Evolutionary conservation across 2,888 invertebrate species (phyloP).

Genomic region (Rhabditoides inermis): DNA sequence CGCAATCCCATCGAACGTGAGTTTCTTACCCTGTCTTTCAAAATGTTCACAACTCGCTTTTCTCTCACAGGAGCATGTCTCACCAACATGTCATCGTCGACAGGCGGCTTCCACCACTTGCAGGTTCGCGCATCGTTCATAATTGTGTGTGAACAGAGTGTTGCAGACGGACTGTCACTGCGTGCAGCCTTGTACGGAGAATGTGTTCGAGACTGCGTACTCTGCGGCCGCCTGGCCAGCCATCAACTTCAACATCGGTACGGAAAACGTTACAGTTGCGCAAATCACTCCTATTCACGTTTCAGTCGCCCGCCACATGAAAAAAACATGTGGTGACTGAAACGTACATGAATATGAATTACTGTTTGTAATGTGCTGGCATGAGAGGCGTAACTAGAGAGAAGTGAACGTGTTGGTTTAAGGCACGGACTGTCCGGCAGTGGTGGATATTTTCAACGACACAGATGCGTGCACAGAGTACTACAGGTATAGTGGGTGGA

Average conservation of each 20-base stretch:
- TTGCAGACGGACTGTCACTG: too few relatives aligned
- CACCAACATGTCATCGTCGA: conserved; percentile 34
- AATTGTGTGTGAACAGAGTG: too few relatives aligned
- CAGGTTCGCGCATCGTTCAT: too few relatives aligned
- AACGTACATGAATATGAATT: too few relatives aligned
- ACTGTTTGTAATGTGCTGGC: too few relatives aligned
- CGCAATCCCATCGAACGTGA: conserved; percentile 30
- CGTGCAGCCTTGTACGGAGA: conserved; percentile 43
- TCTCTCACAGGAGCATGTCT: conserved; percentile 32
- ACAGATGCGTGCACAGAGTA: conserved; percentile 47
- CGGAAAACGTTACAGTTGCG: too few relatives aligned
- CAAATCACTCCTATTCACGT: too few relatives aligned
- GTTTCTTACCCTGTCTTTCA: conserved; percentile 1
- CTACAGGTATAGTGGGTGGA: too few relatives aligned
- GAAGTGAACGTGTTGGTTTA: too few relatives aligned
- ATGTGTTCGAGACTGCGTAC: conserved; percentile 51
- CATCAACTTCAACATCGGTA: conserved; percentile 47
- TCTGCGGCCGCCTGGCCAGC: conserved; percentile 52
- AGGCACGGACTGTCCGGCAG: conserved; percentile 43
- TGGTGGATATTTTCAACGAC: conserved; percentile 42
- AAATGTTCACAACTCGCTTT: background rate
- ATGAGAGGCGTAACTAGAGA: too few relatives aligned
- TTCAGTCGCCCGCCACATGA: too few relatives aligned
- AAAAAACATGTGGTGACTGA: too few relatives aligned
- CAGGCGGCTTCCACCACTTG: conserved; percentile 48